phyloP scores from a whole-genome alignment of 2,113 vertebrate species.

The Numida meleagris region DNA sequence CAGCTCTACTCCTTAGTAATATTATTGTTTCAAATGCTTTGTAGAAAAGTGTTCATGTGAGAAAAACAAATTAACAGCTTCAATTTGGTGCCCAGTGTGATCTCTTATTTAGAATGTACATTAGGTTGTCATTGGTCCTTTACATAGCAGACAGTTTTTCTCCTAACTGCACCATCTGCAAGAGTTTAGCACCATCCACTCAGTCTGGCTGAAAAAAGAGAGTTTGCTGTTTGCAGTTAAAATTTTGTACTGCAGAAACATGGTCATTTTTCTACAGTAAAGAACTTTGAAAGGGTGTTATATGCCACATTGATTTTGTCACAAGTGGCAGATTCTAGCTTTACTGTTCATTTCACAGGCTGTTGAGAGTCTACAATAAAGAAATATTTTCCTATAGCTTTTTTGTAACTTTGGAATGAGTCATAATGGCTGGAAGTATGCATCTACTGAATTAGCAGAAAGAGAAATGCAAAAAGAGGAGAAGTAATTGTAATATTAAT shows the following conservation, averaged over 20 bases:
- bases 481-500: neutral
- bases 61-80: neutral
- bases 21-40: neutral
- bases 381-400: neutral
- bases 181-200: neutral
- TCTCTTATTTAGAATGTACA: neutral
- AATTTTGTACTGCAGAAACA: neutral
- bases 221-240: neutral
- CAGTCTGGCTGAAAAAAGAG: neutral
- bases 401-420: neutral
- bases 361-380: neutral
- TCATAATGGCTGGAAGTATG: neutral
- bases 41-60: neutral
- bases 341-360: neutral
- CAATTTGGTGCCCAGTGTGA: neutral
- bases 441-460: neutral
- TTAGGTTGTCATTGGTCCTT: neutral
- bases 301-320: neutral
- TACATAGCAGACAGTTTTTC: neutral
- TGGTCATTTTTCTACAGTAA: neutral
- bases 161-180: neutral
- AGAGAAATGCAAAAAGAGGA: neutral
- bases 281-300: neutral
- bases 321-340: neutral
- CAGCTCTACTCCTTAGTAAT: neutral